Evolutionary conservation across 2,888 invertebrate genomes (phyloP), one percentile per base, ranked within the genome.

Genomic region (Deroplatys truncata): DNA sequence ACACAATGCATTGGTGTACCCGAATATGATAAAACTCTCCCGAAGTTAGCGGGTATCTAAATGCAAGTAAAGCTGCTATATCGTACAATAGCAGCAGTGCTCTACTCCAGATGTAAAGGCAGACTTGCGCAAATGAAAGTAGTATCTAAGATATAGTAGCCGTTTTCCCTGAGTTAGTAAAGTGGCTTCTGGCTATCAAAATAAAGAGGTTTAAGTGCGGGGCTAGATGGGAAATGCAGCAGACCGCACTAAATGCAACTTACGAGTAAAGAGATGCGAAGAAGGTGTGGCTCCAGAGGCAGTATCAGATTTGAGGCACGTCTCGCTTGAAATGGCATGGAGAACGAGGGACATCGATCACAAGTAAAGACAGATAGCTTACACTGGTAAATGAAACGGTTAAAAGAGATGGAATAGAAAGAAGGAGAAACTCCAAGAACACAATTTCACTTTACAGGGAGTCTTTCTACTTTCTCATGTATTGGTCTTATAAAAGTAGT

Each of bases 311-410:
- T 20, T 84, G 56, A 31, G 29, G 31, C 84, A 43, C 84, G 82
- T 88, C 84, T 88, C 13, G 56, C 20, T 72, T 20, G 56, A 20
- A 72, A 72, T 72, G 56, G 56, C 20, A 72, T 72, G 56, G 56
- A 72, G 56, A 72, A 28, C 31, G 35, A 13, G n/a, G 82, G 56
- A 29, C 85, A 85, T 85, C 85, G 85, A 85, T 85, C 85, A 85
- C 85, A 85, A 49, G 49, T 85, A 85, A 85, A 85, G 85, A 85
- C 85, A 85, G 85, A 85, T 85, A 56, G 85, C 85, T 85, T 85
- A 85, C 85, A 85, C 35, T 86, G 89, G 89, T 86, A 86, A 86
- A 89, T 86, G 86, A 83, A 28, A 56, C 85, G 72, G 84, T 28
- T 83, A 86, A 86, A 82, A 43, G 35, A 72, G 89, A 31, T 49